Evolutionary conservation across 2,797 vertebrate genomes (phyloP).

Genomic region (Zalophus californianus): DNA sequence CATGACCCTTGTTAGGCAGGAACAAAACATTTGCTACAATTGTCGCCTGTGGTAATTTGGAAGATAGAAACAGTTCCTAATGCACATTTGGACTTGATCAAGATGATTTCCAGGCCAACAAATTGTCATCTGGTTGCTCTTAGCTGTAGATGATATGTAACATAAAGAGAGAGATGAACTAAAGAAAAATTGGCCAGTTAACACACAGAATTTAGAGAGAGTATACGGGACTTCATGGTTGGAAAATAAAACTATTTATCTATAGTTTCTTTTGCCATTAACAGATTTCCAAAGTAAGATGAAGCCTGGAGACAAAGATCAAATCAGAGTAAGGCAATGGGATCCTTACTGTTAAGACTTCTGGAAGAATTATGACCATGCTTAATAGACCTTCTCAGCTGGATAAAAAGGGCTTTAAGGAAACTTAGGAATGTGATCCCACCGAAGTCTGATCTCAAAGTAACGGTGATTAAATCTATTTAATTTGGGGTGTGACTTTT

Average conservation of each 20-base stretch:
- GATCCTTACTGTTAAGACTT: not conserved
- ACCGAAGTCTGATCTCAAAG: not conserved
- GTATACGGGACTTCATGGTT: conserved; percentile 10
- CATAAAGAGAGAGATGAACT: conserved; percentile 35
- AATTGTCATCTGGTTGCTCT: conserved; percentile 52
- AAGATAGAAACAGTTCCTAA: conserved; percentile 11
- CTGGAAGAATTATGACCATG: not conserved
- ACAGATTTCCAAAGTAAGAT: conserved; percentile 38
- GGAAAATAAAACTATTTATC: conserved; percentile 30
- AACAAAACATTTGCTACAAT: conserved; percentile 14
- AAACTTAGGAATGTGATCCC: not conserved
- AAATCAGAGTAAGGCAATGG: conserved; percentile 1
- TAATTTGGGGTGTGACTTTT: not conserved
- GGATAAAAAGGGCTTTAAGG: not conserved
- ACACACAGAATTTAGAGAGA: not conserved
- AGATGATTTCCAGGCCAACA: conserved; percentile 40
- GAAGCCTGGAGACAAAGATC: conserved; percentile 20
- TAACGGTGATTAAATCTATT: not conserved
- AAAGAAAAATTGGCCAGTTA: conserved; percentile 32
- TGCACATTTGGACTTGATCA: not conserved
- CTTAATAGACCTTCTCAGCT: conserved; percentile 9
- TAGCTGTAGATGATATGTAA: conserved; percentile 1
- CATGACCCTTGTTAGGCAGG: not conserved
- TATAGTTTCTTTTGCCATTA: conserved; percentile 37
- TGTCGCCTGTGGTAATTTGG: not conserved